Evolutionary conservation across 2,888 invertebrate species (phyloP), one percentile per base, ranked within the genome.

Genomic region (Ennomos quercinarius): DNA sequence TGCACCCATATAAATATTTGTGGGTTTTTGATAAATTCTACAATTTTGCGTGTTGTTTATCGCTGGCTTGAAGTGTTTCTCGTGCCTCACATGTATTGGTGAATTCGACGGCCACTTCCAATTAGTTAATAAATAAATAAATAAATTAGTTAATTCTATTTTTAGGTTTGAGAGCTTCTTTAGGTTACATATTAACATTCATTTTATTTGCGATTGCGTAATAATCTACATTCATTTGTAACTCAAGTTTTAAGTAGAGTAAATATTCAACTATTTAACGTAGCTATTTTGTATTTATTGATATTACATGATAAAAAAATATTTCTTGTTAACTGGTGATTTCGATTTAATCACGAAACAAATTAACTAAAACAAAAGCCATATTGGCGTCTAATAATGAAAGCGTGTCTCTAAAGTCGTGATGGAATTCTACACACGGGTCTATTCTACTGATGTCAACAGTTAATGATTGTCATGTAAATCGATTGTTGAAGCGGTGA

Each of bases 401-500:
- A 55, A 51, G 52, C 51, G 55, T 50, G 50, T 50, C 42, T 40
- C 38, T 11, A 44, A 11, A 56, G 60, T 61, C 60, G 55, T 56
- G 60, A 51, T 48, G 46, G 60, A 61, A 61, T 60, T 50, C 46
- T 46, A 10, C 43, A 13, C 44, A n/a, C 57, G 41, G 41, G 47
- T 52, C 35, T 40, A 41, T 49, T 59, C 37, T 54, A 44, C 60
- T n/a, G 50, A 57, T 61, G 43, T 61, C 51, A 51, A 51, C 39
- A 47, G 27, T 47, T 47, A 48, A 61, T 61, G 55, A 43, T 51
- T 56, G 60, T 61, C 60, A 51, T 51, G 60, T 56, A 51, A 59
- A 53, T 53, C 53, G 49, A 59, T 71, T 65, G 68, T 68, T 69
- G 68, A 58, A 53, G 62, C 45, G 64, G 66, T 64, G 64, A 70